phyloP scores from a whole-genome alignment of 2,888 invertebrate species.

The Andricus quercusramuli region DNA sequence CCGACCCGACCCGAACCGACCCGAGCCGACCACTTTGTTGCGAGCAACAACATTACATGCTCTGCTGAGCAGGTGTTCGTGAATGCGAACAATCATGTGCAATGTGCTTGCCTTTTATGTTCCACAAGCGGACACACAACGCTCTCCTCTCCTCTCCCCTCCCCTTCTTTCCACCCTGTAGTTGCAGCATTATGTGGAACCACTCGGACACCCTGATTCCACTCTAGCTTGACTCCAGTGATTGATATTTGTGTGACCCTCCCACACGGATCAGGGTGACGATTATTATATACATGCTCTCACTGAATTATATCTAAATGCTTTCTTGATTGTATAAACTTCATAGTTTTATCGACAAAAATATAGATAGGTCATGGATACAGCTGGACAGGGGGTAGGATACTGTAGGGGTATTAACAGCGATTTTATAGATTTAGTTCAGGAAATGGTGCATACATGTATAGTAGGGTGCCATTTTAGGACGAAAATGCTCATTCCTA shows the following conservation, averaged over 20 bases:
- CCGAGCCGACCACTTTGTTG: too few relatives aligned
- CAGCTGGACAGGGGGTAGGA: too few relatives aligned
- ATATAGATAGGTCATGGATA: too few relatives aligned
- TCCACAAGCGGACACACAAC: not conserved
- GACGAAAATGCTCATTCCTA: too few relatives aligned
- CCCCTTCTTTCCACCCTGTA: not conserved
- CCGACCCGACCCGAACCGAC: not conserved
- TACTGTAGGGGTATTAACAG: too few relatives aligned
- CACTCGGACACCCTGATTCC: slow-evolving; percentile 72
- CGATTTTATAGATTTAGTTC: too few relatives aligned
- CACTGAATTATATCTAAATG: not conserved
- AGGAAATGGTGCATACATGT: too few relatives aligned
- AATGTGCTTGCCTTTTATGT: slow-evolving; percentile 35
- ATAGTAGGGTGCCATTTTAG: too few relatives aligned
- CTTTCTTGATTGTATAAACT: too few relatives aligned
- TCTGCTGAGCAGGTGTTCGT: slow-evolving; percentile 19
- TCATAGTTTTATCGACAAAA: too few relatives aligned
- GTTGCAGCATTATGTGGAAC: slow-evolving; percentile 60
- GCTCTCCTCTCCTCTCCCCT: too few relatives aligned
- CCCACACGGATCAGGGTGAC: slow-evolving; percentile 43
- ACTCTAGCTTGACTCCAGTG: slow-evolving; percentile 64
- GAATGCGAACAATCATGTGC: slow-evolving; percentile 19
- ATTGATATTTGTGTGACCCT: slow-evolving; percentile 67
- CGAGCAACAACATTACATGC: not conserved
- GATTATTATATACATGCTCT: not conserved